These are phyloP conservation scores for Hyles lineata DNA, from an alignment of 2,888 invertebrate species.

Conservation along the genomic window DNA sequence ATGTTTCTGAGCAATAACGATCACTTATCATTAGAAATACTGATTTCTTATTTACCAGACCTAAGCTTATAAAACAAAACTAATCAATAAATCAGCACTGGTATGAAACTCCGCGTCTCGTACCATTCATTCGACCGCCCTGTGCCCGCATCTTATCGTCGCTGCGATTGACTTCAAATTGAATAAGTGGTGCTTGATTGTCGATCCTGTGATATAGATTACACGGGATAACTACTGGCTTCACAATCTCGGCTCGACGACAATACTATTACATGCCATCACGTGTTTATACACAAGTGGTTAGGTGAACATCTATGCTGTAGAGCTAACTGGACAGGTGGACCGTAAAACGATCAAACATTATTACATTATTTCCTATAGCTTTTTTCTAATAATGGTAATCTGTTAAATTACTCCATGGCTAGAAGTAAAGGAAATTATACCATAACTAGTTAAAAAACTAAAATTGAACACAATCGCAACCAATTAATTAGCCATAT, in stretches of 20 bases:
- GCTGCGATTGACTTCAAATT: slow-evolving; percentile 53
- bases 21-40: too few species aligned
- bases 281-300: not conserved
- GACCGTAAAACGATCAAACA: too few species aligned
- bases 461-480: not conserved
- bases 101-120: not conserved
- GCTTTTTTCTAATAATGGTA: too few species aligned
- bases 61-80: not conserved
- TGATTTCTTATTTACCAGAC: too few species aligned
- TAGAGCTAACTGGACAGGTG: too few species aligned
- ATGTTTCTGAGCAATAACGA: too few species aligned
- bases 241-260: not conserved
- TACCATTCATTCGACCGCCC: slow-evolving; percentile 22
- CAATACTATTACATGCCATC: not conserved
- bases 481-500: too few species aligned
- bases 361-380: too few species aligned
- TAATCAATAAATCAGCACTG: slow-evolving; percentile 15
- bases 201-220: slow-evolving; percentile 42
- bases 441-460: too few species aligned
- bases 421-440: too few species aligned
- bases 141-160: slow-evolving; percentile 54
- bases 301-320: too few species aligned
- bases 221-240: slow-evolving; percentile 19
- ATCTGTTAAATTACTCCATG: too few species aligned
- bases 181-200: slow-evolving; percentile 52